Evolutionary conservation across 2,797 vertebrate species (phyloP), one percentile per base, ranked within the genome.

Genomic region (Champsocephalus gunnari): DNA sequence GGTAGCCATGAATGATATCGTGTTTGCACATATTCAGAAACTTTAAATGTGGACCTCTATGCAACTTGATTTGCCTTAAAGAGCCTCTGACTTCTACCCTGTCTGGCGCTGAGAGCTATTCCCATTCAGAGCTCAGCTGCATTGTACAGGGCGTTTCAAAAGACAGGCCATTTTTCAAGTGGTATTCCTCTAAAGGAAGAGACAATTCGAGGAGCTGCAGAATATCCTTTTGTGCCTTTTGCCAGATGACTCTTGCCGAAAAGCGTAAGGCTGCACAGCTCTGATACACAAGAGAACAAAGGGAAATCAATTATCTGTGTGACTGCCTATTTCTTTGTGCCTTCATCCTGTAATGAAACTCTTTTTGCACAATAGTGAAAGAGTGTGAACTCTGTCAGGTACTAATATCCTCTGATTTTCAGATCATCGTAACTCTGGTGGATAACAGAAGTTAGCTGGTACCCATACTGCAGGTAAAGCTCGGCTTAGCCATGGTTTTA

Each of bases 291-390:
- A 1, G 34, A 38, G 34, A 38, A 38, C 75, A 84, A 79, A 82
- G 45, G 68, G 71, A 79, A 81, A 70, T 75, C 53, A 64, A 62
- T 83, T 66, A 77, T 19, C 66, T 64, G 58, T 75, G 64, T 47
- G 58, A 49, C 41, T 38, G 54, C 32, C 14, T 44, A 0, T 62
- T 68, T 58, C 66, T 73, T 54, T 64, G 54, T 67, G 21, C n/a
- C 50, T 55, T 62, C 53, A 9, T 59, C 51, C 44, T 21, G 24
- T 54, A 7, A 38, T 38, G 34, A 6, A 38, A 38, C 45, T 9
- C 60, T 47, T 74, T 65, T 71, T 3, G 17, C 12, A 48, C 47
- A 45, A 58, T 24, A 24, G 24, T 19, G 44, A 68, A 73, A 41
- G 7, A 73, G 56, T 38, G n/a, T 76, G 66, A 50, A 47, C 24